Base-by-base conservation (phyloP, 2,113 vertebrate genomes). In the Brienomyrus longianalis region DNA sequence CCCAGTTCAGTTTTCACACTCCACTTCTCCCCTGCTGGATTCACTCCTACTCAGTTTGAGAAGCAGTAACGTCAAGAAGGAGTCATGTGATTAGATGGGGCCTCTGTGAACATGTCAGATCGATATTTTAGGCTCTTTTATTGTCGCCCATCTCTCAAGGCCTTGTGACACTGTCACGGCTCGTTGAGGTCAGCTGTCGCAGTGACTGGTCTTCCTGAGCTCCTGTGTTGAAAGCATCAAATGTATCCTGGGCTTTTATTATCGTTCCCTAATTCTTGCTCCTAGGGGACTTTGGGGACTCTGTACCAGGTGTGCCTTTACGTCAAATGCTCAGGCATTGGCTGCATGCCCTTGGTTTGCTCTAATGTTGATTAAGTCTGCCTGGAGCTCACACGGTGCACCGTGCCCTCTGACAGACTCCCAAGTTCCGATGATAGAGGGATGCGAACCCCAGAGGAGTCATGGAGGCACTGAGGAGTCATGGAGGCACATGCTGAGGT, bases 401-500 rank as follows among this genome's bases (percentile, higher is more conserved):
- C 31, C 52, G 51, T 88, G 35, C 39, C 39, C 39, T 39, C 39
- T 1, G 31, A 62, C 83, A 87, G 85, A 45, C 88, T 84, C 39
- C 1, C 90, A 13, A 91, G 21, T 13, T 90, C 80, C 27, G 3
- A 10, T 88, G 8, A 90, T 93, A 95, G 95, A 95, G 95, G 91
- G 62, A 96, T 96, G 95, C 91, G 88, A 89, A 80, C 47, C 70
- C 91, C 91, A 66, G 91, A 91, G 88, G 91, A 91, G 88, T 91
- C 80, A 74, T 91, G n/a, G n/a, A n/a, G n/a, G n/a, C n/a, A n/a
- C 13, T 88, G 94, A 31, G 80, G 54, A 87, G 89, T 88, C 92
- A 96, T 96, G 95, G 95, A 96, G 92, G 93, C 93, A 80, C 94
- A 94, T 80, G 93, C 94, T 0, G 95, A 96, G 89, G 92, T 93